Evolutionary conservation across 1,140 invertebrate species (phyloP).

Genomic region (Hylaeus volcanicus): DNA sequence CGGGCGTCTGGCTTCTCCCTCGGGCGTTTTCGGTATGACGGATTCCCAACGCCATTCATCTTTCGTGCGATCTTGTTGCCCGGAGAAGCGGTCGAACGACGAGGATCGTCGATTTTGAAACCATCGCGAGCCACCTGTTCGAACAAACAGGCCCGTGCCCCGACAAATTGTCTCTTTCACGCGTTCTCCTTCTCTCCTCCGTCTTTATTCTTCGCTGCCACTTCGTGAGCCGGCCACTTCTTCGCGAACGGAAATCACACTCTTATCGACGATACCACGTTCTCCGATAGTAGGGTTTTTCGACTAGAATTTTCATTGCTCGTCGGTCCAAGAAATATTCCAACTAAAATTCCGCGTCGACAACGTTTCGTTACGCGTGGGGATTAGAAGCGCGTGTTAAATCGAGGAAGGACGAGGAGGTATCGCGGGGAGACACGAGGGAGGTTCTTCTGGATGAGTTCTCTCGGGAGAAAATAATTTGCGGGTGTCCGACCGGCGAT

Average conservation of each 20-base stretch:
- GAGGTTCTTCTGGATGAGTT: conserved; percentile 63
- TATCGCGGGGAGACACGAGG: conserved; percentile 33
- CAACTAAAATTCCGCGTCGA: too few relatives aligned
- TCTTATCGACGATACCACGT: too few relatives aligned
- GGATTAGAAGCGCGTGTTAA: conserved; percentile 1
- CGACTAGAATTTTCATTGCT: too few relatives aligned
- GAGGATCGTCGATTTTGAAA: conserved; percentile 42
- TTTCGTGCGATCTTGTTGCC: conserved; percentile 62
- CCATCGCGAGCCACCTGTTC: conserved; percentile 45
- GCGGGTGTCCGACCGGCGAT: conserved; percentile 69
- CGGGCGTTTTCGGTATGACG: conserved; percentile 60
- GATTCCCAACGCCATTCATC: conserved; percentile 65
- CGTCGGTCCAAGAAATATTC: too few relatives aligned
- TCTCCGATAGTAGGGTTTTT: too few relatives aligned
- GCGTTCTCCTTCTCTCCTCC: neutral
- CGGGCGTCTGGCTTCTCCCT: conserved; percentile 42
- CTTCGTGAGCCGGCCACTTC: too few relatives aligned
- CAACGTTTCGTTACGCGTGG: neutral
- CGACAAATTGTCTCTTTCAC: conserved; percentile 35
- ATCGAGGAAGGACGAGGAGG: conserved; percentile 15
- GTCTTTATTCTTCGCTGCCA: neutral
- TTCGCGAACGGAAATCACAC: neutral
- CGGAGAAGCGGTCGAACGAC: conserved; percentile 52
- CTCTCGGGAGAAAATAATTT: conserved; percentile 74
- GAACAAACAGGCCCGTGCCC: conserved; percentile 43